Percentiles rank a stretch among this genome's conserved stretches.
Conservation (phyloP, 2,113 vertebrate species). For the Peromyscus californicus region DNA sequence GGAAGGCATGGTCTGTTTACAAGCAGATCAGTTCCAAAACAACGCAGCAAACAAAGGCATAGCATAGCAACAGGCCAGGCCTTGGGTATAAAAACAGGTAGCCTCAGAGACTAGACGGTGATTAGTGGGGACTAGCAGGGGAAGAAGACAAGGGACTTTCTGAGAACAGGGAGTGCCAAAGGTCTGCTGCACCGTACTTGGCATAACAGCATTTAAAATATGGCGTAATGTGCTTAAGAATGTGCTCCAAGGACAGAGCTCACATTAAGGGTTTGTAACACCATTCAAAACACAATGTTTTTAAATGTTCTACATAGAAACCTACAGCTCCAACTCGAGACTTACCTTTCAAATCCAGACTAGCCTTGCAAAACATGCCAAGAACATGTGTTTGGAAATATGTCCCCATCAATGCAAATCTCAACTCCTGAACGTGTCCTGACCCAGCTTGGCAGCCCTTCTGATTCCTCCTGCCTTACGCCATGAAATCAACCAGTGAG, state of each 20-base stretch:
- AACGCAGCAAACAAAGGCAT: neutral
- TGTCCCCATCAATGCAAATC: neutral
- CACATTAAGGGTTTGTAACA: neutral
- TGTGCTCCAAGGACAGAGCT: neutral
- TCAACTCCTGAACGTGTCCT: neutral
- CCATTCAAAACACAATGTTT: neutral
- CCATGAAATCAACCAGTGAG: conserved; percentile 24
- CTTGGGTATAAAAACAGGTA: neutral
- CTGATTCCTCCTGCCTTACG: neutral
- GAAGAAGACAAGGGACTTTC: neutral
- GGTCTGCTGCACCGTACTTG: neutral
- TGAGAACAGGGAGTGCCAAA: neutral
- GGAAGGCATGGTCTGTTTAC: neutral
- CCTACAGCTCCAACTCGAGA: neutral
- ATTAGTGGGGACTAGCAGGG: neutral
- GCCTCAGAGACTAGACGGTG: neutral
- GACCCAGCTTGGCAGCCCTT: neutral
- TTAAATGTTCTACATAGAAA: neutral
- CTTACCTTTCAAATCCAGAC: neutral
- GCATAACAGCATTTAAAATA: neutral
- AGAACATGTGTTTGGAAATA: conserved; percentile 13
- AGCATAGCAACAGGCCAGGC: neutral
- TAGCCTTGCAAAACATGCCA: neutral
- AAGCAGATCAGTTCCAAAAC: conserved; percentile 31
- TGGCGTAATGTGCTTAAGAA: neutral